These are phyloP conservation scores for Oegoconia quadripuncta DNA, from an alignment of 2,888 invertebrate species.

Conservation along the genomic window DNA sequence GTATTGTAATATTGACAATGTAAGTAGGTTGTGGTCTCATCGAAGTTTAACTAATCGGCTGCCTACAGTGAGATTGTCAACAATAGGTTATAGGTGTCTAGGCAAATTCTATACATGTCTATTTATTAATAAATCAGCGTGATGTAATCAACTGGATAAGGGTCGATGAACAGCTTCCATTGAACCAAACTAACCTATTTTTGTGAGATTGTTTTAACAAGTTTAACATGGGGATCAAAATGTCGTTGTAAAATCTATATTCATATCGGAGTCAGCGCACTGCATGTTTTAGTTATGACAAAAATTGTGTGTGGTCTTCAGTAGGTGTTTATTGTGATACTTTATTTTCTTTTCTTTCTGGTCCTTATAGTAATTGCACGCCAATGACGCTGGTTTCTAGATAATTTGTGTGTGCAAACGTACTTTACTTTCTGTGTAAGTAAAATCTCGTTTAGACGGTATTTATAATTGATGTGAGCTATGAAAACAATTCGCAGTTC, in stretches of 20 bases:
- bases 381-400: no score
- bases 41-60: constrained; percentile 34
- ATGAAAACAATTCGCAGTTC: constrained; percentile 54
- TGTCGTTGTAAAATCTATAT: constrained; percentile 10
- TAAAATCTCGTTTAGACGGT: no score
- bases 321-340: no score
- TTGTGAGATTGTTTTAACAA: constrained; percentile 8
- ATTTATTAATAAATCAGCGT: constrained; percentile 12
- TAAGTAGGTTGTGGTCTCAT: constrained; percentile 47
- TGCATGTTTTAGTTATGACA: constrained; percentile 39
- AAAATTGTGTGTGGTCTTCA: constrained; percentile 59
- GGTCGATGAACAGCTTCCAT: constrained; percentile 3
- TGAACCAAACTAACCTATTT: background rate
- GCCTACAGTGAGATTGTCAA: constrained; percentile 33
- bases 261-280: constrained; percentile 22
- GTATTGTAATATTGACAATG: constrained; percentile 4
- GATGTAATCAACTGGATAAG: constrained; percentile 13
- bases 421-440: no score
- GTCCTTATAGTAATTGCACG: no score
- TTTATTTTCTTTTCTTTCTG: no score
- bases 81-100: constrained; percentile 23
- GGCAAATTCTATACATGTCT: constrained; percentile 15
- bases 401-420: no score
- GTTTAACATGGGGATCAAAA: constrained; percentile 11
- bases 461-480: no score